Evolutionary conservation across 2,888 invertebrate species (phyloP).

Genomic region (Hydrotaea cyrtoneurina): DNA sequence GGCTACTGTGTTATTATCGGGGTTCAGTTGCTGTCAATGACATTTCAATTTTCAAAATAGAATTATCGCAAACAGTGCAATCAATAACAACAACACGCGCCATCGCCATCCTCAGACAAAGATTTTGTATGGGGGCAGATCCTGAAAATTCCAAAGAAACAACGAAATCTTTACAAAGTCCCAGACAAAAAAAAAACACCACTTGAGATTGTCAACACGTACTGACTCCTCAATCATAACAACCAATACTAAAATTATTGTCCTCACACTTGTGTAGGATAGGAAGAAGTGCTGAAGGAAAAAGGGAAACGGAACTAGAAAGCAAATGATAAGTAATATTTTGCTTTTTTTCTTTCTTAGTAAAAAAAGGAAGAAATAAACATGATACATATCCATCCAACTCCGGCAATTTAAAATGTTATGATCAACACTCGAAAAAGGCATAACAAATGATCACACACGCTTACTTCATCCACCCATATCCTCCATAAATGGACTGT

Average conservation of each 20-base stretch:
- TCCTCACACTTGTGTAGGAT: conserved; percentile 1
- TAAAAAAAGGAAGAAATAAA: background rate
- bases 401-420: conserved; percentile 1
- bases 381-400: conserved; percentile 29
- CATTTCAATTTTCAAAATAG: conserved; percentile 59
- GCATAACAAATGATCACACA: conserved; percentile 38
- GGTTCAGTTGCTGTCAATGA: conserved; percentile 49
- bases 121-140: conserved; percentile 1
- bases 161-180: too few species aligned
- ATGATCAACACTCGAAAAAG: conserved; percentile 63
- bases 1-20: too few species aligned
- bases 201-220: conserved; percentile 68
- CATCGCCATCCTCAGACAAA: conserved; percentile 16
- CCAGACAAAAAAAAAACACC: conserved; percentile 23
- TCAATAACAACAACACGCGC: conserved; percentile 36
- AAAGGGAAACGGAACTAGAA: conserved; percentile 2
- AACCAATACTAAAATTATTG: background rate
- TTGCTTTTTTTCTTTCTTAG: background rate
- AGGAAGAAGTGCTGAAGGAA: background rate
- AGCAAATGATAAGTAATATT: conserved; percentile 46
- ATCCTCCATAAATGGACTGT: background rate
- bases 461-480: background rate
- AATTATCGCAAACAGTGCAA: conserved; percentile 40
- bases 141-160: conserved; percentile 19
- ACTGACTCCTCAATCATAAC: too few species aligned